phyloP scores from a whole-genome alignment of 2,113 vertebrate genomes.

The Xyliphius kryptos region DNA sequence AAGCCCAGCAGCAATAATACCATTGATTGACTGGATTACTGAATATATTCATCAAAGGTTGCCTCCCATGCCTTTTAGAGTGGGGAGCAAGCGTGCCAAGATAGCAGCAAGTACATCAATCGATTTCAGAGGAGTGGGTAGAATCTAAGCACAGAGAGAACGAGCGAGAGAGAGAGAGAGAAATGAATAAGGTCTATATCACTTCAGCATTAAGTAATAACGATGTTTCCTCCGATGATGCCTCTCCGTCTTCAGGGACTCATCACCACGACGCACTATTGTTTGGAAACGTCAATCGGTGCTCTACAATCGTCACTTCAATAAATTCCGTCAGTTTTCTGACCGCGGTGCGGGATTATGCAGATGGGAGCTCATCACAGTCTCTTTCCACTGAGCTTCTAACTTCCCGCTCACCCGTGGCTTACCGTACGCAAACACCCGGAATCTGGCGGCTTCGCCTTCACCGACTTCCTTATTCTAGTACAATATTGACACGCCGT shows the following conservation, averaged over 20 bases:
- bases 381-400: too few relatives aligned
- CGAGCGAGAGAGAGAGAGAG: not conserved
- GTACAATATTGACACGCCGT: too few relatives aligned
- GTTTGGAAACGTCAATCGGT: too few relatives aligned
- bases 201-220: constrained; percentile 21
- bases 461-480: too few relatives aligned
- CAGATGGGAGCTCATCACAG: too few relatives aligned
- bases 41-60: constrained; percentile 42
- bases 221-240: constrained; percentile 2
- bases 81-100: constrained; percentile 23
- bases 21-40: constrained; percentile 31
- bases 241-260: not conserved
- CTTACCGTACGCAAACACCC: too few relatives aligned
- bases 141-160: constrained; percentile 18
- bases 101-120: constrained; percentile 34
- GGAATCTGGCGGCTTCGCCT: too few relatives aligned
- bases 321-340: too few relatives aligned
- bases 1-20: constrained; percentile 35
- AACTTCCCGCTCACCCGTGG: too few relatives aligned
- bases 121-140: constrained; percentile 21
- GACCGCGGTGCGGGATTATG: too few relatives aligned
- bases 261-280: constrained; percentile 1
- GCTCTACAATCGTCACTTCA: too few relatives aligned
- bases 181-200: constrained; percentile 9
- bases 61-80: constrained; percentile 23